phyloP scores from a whole-genome alignment of 2,113 vertebrate genomes.

The Heliornis fulica region DNA sequence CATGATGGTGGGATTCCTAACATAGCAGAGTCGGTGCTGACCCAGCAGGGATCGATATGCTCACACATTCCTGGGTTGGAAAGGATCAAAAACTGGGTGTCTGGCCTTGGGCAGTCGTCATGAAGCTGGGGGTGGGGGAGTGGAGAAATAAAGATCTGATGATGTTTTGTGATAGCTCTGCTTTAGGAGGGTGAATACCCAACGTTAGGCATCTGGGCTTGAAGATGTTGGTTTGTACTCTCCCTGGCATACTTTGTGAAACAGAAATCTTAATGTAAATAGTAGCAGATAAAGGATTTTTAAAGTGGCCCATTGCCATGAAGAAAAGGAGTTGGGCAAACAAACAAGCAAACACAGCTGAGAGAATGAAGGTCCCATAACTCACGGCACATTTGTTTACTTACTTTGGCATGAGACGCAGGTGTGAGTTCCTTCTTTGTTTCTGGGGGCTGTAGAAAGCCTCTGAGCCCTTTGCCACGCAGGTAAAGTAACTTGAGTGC shows the following conservation, averaged over 20 bases:
- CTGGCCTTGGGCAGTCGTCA: not conserved
- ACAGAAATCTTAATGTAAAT: constrained; percentile 2
- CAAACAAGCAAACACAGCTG: constrained; percentile 13
- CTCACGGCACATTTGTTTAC: constrained; percentile 26
- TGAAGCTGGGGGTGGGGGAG: not conserved
- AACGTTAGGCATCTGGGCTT: not conserved
- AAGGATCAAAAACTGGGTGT: not conserved
- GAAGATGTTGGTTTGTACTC: not conserved
- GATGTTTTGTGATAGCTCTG: not conserved
- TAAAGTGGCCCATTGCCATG: not conserved
- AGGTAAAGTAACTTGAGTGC: not conserved
- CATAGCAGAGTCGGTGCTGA: not conserved
- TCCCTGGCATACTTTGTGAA: not conserved
- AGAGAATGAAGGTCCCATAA: constrained; percentile 11
- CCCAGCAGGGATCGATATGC: not conserved
- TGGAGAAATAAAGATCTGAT: not conserved
- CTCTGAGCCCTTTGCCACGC: not conserved
- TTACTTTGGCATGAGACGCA: not conserved
- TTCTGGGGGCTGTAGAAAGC: not conserved
- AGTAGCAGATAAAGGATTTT: constrained; percentile 7
- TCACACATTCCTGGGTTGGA: not conserved
- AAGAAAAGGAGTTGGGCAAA: not conserved
- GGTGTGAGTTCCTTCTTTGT: constrained; percentile 26
- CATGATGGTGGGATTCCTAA: not conserved
- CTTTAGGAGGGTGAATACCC: not conserved